Evolutionary conservation across 2,113 vertebrate genomes (phyloP).

Genomic region (Ophthalmolycus amberensis): DNA sequence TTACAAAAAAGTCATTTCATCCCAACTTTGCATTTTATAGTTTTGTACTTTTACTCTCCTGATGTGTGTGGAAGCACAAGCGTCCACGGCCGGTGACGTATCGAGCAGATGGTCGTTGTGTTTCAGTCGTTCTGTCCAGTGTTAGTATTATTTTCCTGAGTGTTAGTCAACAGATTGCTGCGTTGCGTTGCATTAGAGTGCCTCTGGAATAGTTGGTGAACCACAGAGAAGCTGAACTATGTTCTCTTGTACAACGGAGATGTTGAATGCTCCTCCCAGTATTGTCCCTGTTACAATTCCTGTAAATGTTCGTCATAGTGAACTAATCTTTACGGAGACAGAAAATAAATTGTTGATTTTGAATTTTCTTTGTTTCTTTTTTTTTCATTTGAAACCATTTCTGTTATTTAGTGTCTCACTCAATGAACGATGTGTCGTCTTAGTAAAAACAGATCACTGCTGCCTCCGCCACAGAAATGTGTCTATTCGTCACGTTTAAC

Average conservation of each 20-base stretch:
- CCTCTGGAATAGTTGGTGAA: slow-evolving; percentile 72
- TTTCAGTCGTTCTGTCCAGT: slow-evolving; percentile 51
- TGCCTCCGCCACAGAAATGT: slow-evolving; percentile 8
- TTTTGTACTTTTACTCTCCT: slow-evolving; percentile 54
- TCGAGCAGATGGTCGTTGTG: slow-evolving; percentile 57
- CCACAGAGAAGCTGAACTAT: slow-evolving; percentile 58
- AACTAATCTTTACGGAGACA: slow-evolving; percentile 72
- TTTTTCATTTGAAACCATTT: neutral
- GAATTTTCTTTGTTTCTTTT: slow-evolving; percentile 44
- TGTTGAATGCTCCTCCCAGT: slow-evolving; percentile 64
- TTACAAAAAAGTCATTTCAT: neutral
- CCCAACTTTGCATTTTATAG: slow-evolving; percentile 43
- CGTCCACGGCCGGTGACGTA: slow-evolving; percentile 6
- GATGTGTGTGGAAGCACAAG: slow-evolving; percentile 32
- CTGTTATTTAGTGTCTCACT: neutral
- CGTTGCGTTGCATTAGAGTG: slow-evolving; percentile 76
- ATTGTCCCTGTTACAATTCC: slow-evolving; percentile 72
- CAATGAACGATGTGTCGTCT: neutral
- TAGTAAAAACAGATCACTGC: slow-evolving; percentile 11
- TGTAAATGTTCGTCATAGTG: slow-evolving; percentile 77
- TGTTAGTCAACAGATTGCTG: slow-evolving; percentile 56
- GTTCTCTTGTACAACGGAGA: slow-evolving; percentile 57
- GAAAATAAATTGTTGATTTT: slow-evolving; percentile 80
- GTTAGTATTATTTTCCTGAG: slow-evolving; percentile 56
- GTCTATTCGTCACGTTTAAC: slow-evolving; percentile 73